Evolutionary conservation across 2,888 invertebrate genomes (phyloP), one percentile per base, ranked within the genome.

Genomic region (Drosophila siamana): DNA sequence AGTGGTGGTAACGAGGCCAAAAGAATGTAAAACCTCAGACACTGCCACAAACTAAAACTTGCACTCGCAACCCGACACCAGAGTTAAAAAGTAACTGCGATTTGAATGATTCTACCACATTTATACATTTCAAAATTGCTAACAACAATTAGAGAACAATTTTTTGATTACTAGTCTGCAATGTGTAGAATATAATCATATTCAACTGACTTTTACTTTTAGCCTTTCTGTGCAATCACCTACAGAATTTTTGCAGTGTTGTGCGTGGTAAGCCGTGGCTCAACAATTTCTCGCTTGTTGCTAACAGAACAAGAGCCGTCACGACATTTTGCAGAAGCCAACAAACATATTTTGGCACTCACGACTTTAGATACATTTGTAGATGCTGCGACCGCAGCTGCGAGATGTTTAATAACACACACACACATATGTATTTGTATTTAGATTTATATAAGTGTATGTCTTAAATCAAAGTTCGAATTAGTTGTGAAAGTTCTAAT

Each of bases 281-380:
- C 64, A 78, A 69, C 77, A 73, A 73, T 67, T 78, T 80, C 63
- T 43, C 41, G 80, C 80, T 76, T 78, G 77, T 78, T 78, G 80
- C 80, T 66, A 73, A 64, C 72, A 68, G 48, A 40, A 70, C 65
- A 44, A 54, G 59, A 59, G 48, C 65, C 63, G 71, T 74, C 50
- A 71, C 47, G 41, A 80, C 78, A 69, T 63, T 65, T 56, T 62
- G 13, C 56, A 38, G 54, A 69, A 69, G 46, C 62, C 78, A 68
- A 70, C 61, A 61, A 69, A 63, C 47, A 63, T 69, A 40, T 67
- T 57, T 73, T 82, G 76, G 70, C 73, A 73, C 69, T 65, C 51
- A 57, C 60, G 57, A 64, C 68, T 67, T 63, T 24, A 54, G 62
- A 74, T 57, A 69, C 66, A 69, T 69, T 77, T 73, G 51, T 51